Evolutionary conservation across 2,113 vertebrate genomes (phyloP).

Genomic region (Pygoscelis antarcticus): DNA sequence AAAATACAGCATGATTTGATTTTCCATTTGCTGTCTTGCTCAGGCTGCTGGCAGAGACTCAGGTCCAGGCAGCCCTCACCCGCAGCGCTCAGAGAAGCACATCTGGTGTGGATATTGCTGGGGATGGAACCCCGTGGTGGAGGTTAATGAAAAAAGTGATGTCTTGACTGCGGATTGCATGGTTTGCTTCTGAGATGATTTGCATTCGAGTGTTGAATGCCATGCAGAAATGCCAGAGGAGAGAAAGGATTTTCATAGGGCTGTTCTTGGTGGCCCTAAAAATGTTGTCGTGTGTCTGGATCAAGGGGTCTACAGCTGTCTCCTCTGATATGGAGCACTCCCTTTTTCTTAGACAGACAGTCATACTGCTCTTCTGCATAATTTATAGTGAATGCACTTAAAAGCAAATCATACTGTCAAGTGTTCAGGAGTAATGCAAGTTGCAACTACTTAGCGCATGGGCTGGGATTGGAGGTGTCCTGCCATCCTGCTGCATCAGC

Average conservation of each 20-base stretch:
- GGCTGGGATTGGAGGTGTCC: background rate
- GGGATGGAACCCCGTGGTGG: background rate
- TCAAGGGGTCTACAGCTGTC: background rate
- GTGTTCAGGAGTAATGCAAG: background rate
- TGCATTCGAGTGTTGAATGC: background rate
- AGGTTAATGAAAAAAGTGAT: conserved; percentile 32
- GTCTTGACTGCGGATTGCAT: background rate
- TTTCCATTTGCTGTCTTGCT: background rate
- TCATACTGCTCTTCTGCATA: background rate
- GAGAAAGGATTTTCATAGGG: background rate
- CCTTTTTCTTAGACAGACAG: background rate
- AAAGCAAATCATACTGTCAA: background rate
- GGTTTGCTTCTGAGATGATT: background rate
- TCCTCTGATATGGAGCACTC: background rate
- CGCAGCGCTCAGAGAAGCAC: background rate
- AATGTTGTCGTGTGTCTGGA: background rate
- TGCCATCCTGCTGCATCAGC: background rate
- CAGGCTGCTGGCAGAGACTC: background rate
- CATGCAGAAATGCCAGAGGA: background rate
- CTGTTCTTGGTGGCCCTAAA: background rate
- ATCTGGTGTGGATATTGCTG: background rate
- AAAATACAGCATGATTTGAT: background rate
- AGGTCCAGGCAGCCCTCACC: background rate
- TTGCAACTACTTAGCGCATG: background rate
- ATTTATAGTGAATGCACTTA: background rate